phyloP scores from a whole-genome alignment of 2,113 vertebrate genomes.

The Aix galericulata region DNA sequence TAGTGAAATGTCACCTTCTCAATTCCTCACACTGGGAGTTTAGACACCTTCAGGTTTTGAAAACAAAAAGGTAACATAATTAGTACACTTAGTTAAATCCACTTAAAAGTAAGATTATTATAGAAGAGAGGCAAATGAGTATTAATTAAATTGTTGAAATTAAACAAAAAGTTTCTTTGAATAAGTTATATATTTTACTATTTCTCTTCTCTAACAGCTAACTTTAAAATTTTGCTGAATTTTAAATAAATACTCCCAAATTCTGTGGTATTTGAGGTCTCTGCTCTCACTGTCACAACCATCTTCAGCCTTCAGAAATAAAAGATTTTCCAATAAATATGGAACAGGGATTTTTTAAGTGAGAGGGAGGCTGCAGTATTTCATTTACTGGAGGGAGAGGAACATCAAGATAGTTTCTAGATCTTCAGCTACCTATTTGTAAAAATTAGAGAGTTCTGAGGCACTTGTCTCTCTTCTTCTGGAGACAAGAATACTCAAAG shows the following conservation, averaged over 20 bases:
- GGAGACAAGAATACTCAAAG: not conserved
- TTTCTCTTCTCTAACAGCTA: not conserved
- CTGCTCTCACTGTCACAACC: not conserved
- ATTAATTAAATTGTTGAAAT: not conserved
- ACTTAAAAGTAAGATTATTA: conserved; percentile 12
- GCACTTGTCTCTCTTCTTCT: not conserved
- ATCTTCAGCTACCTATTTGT: not conserved
- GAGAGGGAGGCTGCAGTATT: not conserved
- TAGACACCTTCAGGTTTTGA: conserved; percentile 41
- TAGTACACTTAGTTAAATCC: conserved; percentile 35
- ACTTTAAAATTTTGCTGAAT: not conserved
- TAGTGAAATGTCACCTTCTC: conserved; percentile 80
- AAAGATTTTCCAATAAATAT: not conserved
- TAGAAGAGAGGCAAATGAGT: not conserved
- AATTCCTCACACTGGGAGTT: conserved; percentile 48
- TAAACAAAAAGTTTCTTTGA: not conserved
- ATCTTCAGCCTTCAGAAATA: not conserved
- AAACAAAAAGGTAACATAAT: conserved; percentile 59
- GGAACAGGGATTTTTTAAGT: not conserved
- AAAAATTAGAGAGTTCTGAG: not conserved
- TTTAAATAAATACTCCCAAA: not conserved
- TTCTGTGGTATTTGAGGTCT: not conserved
- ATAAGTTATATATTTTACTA: not conserved
- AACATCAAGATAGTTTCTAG: not conserved
- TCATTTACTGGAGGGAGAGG: not conserved